These are phyloP conservation scores for Tiphia femorata DNA, from an alignment of 2,888 invertebrate genomes.

Conservation along the genomic window DNA sequence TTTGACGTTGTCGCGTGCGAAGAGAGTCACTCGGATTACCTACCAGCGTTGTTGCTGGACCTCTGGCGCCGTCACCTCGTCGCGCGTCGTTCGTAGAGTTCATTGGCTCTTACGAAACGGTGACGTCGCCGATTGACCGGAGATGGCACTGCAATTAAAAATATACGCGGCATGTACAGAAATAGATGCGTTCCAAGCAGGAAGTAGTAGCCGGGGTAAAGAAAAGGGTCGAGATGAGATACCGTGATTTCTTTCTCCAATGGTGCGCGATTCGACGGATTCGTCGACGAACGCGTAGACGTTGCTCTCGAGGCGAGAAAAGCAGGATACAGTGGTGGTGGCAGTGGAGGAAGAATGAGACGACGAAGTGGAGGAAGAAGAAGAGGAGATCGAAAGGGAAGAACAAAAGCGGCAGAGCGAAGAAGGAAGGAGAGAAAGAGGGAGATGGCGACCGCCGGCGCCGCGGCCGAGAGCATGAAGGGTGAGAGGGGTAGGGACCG, in stretches of 20 bases:
- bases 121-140: conserved; percentile 2
- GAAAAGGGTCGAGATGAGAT: conserved; percentile 42
- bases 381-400: background rate
- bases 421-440: conserved; percentile 15
- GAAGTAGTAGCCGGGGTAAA: conserved; percentile 27
- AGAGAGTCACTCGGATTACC: no score
- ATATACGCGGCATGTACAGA: conserved; percentile 2
- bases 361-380: background rate
- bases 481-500: conserved; percentile 49
- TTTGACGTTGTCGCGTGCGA: no score
- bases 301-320: conserved; percentile 1
- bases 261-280: conserved; percentile 11
- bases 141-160: no score
- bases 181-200: conserved; percentile 26
- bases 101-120: conserved; percentile 20
- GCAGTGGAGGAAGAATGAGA: background rate
- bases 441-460: background rate
- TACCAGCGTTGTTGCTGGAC: no score
- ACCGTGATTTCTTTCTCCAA: conserved; percentile 6
- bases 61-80: background rate
- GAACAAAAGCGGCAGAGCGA: conserved; percentile 7
- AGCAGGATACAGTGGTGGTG: no score
- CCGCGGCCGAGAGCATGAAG: no score
- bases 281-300: conserved; percentile 13
- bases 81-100: conserved; percentile 4